Base-by-base conservation (phyloP, 2,888 invertebrate species). In the Lomographa bimaculata region DNA sequence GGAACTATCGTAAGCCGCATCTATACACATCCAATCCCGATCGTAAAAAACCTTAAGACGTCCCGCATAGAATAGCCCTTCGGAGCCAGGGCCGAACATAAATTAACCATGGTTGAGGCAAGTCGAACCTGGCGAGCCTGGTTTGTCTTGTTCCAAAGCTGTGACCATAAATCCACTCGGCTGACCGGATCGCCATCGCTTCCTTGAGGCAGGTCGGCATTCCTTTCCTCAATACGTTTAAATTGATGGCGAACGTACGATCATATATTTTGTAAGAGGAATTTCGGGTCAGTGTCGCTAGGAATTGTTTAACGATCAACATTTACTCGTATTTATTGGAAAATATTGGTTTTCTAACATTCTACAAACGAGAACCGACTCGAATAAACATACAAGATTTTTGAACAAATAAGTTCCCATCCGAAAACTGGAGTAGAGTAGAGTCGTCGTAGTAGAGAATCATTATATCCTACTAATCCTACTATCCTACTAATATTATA, bases 131-230 rank as follows among this genome's bases (percentile, higher is more conserved):
- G n/a, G 4, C 14, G 14, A 33, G 47, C 46, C 39, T 28, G 35
- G 29, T 40, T 34, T 14, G 32, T 46, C 40, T 35, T 27, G 53
- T 36, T 46, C 33, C 36, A 38, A 37, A 6, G 27, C 38, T 5
- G 34, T 24, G 21, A 16, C 43, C 20, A 50, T 53, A 50, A 53
- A 50, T 50, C 36, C 27, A 32, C 21, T 21, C 11, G 35, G 17
- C 25, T 32, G 36, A 36, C 36, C 28, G 36, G 36, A 16, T 27
- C 42, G 26, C 21, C 16, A 14, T 11, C 36, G 45, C 49, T 50
- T 42, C 45, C 42, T 42, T 34, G 46, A 36, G 47, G 38, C 44
- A 46, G 39, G 40, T 46, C 45, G 27, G 37, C 50, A 53, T 53
- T 53, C 50, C 50, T 35, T 43, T 43, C 36, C 42, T 43, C 37